Conservation (phyloP, 1,140 invertebrate genomes). For the Penaeus indicus region DNA sequence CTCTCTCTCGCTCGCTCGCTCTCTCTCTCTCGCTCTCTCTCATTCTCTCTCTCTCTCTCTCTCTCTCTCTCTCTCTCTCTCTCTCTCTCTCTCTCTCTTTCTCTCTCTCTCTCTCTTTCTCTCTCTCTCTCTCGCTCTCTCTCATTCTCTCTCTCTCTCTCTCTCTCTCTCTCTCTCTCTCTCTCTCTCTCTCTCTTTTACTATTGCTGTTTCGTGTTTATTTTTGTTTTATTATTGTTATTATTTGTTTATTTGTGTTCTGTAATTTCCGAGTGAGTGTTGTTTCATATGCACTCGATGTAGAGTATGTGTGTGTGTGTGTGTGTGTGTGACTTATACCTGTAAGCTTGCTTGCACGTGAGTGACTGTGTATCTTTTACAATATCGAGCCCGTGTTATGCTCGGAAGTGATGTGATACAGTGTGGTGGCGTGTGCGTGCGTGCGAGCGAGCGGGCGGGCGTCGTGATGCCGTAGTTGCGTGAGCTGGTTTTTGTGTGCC, state of each 20-base stretch:
- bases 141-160: too few relatives aligned
- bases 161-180: not conserved
- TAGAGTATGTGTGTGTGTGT: slow-evolving; percentile 8
- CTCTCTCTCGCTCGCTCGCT: slow-evolving; percentile 16
- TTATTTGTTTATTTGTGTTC: not conserved
- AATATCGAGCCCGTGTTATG: not conserved
- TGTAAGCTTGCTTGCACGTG: not conserved
- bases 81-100: not conserved
- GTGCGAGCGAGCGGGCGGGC: not conserved
- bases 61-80: not conserved
- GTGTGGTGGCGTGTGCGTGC: not conserved
- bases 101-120: not conserved
- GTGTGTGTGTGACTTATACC: slow-evolving; percentile 7
- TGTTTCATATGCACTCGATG: too few relatives aligned
- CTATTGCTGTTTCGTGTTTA: not conserved
- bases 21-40: slow-evolving; percentile 41
- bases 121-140: not conserved
- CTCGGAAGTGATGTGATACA: not conserved
- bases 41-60: slow-evolving; percentile 10
- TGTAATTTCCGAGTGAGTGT: not conserved
- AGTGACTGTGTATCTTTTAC: not conserved
- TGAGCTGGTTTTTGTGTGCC: too few relatives aligned
- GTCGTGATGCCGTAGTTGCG: not conserved
- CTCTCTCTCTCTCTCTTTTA: not conserved
- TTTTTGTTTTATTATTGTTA: not conserved